A percentile compares a stretch with the other conserved stretches of the same genome.
These are phyloP conservation scores for Atta texana DNA, from an alignment of 1,140 invertebrate genomes.

Conservation along the genomic window DNA sequence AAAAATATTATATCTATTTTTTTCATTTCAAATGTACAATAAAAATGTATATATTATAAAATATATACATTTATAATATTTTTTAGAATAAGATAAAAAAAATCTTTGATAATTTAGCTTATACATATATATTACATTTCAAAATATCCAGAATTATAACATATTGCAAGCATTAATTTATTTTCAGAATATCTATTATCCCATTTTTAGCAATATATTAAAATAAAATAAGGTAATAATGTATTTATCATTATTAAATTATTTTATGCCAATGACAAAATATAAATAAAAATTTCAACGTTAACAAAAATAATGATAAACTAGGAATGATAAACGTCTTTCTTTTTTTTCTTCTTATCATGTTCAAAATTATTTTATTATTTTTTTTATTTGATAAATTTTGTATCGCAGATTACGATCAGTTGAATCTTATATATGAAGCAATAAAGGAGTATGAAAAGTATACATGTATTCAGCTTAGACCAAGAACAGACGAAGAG, in stretches of 20 bases:
- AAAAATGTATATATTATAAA: no score
- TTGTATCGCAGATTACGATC: background rate
- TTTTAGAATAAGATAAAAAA: no score
- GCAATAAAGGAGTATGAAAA: background rate
- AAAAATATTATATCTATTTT: no score
- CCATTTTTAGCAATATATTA: background rate
- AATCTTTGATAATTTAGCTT: background rate
- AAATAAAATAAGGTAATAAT: background rate
- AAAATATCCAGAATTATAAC: background rate
- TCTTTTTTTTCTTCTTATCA: background rate
- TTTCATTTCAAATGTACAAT: no score
- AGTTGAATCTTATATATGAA: background rate
- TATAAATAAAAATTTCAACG: background rate
- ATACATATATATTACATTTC: background rate
- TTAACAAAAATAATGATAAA: background rate
- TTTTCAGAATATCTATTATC: background rate
- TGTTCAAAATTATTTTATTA: background rate
- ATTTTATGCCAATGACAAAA: no score
- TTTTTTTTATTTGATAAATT: background rate
- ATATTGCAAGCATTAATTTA: background rate
- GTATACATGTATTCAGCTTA: slow-evolving; percentile 91
- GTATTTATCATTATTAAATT: no score
- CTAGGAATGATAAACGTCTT: background rate
- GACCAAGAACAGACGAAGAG: slow-evolving; percentile 86
- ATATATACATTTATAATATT: no score